Percentiles rank a stretch among this genome's conserved stretches.
Evolutionary conservation across 2,113 vertebrate genomes (phyloP).

Genomic region (Rhinoptilus africanus): DNA sequence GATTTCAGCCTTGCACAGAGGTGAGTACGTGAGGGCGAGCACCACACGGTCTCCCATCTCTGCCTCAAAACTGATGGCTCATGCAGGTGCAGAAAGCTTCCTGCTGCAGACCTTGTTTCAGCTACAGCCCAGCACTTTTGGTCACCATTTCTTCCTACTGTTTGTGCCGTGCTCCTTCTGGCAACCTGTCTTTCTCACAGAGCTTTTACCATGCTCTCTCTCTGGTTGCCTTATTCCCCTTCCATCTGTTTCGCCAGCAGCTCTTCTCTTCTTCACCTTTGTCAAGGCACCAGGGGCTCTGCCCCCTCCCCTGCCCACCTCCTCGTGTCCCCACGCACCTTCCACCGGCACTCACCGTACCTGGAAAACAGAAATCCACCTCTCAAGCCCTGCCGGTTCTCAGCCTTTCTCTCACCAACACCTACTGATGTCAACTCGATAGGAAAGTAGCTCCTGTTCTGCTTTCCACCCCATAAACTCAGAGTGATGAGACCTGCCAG

Average conservation of each 20-base stretch:
- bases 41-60: background rate
- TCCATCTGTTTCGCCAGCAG: background rate
- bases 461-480: background rate
- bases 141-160: fast-evolving
- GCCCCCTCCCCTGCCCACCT: fast-evolving
- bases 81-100: background rate
- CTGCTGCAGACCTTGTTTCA: background rate
- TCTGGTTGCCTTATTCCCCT: background rate
- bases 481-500: fast-evolving
- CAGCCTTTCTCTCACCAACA: background rate
- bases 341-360: fast-evolving
- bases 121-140: background rate
- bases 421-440: background rate
- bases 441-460: background rate
- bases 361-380: background rate
- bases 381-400: background rate
- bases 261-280: background rate
- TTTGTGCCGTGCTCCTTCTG: background rate
- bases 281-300: fast-evolving
- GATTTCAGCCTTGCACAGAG: background rate
- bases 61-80: background rate
- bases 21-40: background rate
- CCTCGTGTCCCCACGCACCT: background rate
- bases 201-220: background rate
- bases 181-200: background rate